phyloP scores from a whole-genome alignment of 2,113 vertebrate species.

The Scopus umbretta region DNA sequence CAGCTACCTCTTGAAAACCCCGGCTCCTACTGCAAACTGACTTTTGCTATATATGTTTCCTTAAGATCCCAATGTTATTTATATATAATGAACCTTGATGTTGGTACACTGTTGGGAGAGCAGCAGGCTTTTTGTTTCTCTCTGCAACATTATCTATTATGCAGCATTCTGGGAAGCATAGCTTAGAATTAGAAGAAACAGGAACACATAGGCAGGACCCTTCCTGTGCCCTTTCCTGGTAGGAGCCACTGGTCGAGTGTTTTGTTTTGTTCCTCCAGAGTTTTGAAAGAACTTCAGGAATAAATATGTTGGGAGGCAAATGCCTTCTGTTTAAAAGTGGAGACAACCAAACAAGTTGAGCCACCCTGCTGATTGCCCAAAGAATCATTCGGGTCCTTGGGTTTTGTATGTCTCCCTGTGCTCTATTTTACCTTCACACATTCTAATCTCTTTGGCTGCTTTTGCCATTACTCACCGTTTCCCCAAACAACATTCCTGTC shows the following conservation, averaged over 20 bases:
- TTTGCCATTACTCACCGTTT: not conserved
- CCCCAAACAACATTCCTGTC: not conserved
- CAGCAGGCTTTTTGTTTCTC: not conserved
- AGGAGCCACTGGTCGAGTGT: not conserved
- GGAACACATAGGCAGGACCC: not conserved
- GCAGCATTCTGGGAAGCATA: not conserved
- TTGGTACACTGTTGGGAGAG: not conserved
- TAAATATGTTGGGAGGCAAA: not conserved
- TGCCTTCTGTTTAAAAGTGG: not conserved
- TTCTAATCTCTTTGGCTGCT: not conserved
- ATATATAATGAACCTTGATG: not conserved
- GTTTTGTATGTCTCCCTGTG: not conserved
- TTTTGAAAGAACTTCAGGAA: not conserved
- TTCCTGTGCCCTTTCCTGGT: not conserved
- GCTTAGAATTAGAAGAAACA: not conserved
- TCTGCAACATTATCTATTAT: not conserved
- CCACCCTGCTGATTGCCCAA: not conserved
- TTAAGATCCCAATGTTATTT: not conserved
- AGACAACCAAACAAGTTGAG: not conserved
- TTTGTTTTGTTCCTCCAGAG: not conserved
- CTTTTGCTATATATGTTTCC: not conserved
- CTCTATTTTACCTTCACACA: not conserved
- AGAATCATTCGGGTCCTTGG: not conserved
- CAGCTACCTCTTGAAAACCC: not conserved
- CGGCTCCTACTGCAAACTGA: not conserved